Evolutionary conservation across 2,888 invertebrate genomes (phyloP), one percentile per base, ranked within the genome.

Genomic region (Magallana nippona): DNA sequence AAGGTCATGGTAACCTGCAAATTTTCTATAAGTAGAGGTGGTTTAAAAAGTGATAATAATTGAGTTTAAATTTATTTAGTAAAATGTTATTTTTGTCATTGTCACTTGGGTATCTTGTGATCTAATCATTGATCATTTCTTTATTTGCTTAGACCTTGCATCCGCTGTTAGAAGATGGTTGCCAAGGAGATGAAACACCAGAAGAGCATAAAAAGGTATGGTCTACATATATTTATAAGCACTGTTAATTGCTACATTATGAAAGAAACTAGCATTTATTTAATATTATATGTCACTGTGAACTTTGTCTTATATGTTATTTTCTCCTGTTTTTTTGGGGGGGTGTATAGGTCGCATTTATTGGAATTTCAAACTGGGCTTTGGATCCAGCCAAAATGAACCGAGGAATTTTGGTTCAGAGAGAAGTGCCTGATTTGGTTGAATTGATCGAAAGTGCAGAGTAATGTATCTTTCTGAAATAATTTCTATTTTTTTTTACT

Each of bases 151-250:
- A 91, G 91, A 89, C 91, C 10, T 88, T 93, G 1, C 92, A 93
- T 84, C 91, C 92, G n/a, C 85, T 92, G 57, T 82, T 92, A 56
- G 92, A 92, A 83, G 92, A 92, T 86, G 92, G 92, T 27, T 92
- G 88, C 78, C 88, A 87, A 82, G 90, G 89, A 13, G 89, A 91
- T 83, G 90, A 91, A 83, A 85, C 81, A 55, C 87, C 88, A 17
- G 89, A 87, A 82, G 56, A 71, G 32, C 71, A 71, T 1, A 71
- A 71, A 71, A 71, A 71, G 22, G 71, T 71, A 71, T 60, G n/a
- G 19, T 15, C 60, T 19, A 19, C 17, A n/a, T 60, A 5, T 8
- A 17, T 19, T 60, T 17, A 2, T 10, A n/a, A 19, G 19, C 10
- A 60, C 60, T 10, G 19, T 60, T 17, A 19, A 60, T 22, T 22